Evolutionary conservation across 2,888 invertebrate genomes (phyloP), one percentile per base, ranked within the genome.

Genomic region (Petrophora chlorosata): DNA sequence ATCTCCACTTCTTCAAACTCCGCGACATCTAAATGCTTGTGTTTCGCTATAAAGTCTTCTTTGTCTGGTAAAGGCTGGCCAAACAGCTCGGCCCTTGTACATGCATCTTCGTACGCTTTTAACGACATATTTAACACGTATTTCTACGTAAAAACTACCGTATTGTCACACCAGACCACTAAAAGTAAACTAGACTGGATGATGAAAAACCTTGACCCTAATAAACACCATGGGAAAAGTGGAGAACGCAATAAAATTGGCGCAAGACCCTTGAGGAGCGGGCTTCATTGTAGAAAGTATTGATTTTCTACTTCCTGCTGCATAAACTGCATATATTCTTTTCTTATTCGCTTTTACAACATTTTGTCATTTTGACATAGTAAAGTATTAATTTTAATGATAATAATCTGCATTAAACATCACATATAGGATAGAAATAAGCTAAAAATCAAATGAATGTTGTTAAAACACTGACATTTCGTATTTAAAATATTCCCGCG

Each of bases 61-160:
- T 92, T 91, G 59, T 92, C 90, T 0, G 95, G 96, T 63, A 92
- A 92, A 25, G 93, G 92, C 47, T 94, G 86, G 0, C 95, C 96
- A 58, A 96, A 90, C 36, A 96, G 82, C 75, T 96, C 96, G 0
- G 96, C 95, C 50, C 96, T 89, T 80, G 94, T 94, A 67, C 95
- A 95, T 48, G 95, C 95, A 74, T 94, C 93, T 79, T 94, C 93
- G 67, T 95, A 96, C 9, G 94, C 93, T 57, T 92, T 92, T 72
- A 93, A 90, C 9, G 92, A 90, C 93, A 93, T 93, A 65, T 59
- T 76, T 8, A 2, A 33, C 53, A 29, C 35, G 40, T 44, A 39
- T 30, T 17, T 16, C 9, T 8, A 32, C 14, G n/a, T n/a, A 33
- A 36, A 32, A 43, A 25, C 32, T 40, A 32, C 34, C 35, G n/a